Conservation (phyloP, 2,888 invertebrate genomes). For the Rapana venosa region DNA sequence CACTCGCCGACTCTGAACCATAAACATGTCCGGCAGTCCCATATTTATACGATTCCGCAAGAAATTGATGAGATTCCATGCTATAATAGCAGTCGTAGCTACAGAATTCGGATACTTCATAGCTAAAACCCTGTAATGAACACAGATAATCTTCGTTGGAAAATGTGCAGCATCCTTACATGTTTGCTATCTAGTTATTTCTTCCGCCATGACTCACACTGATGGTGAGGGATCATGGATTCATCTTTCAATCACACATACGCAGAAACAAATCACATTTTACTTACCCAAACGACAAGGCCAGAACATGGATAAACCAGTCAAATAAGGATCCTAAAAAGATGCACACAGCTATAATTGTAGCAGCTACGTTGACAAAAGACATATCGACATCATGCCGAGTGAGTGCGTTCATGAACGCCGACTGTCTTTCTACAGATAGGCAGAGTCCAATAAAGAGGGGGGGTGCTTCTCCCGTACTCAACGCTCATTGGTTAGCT, state of each 20-base stretch:
- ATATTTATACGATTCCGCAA: not conserved
- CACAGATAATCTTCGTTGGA: not conserved
- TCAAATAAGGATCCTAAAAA: constrained; percentile 65
- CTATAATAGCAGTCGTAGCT: not conserved
- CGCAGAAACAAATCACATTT: not conserved
- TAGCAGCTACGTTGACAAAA: constrained; percentile 62
- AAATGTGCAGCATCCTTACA: not conserved
- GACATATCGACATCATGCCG: constrained; percentile 69
- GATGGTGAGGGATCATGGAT: not conserved
- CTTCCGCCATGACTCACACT: constrained; percentile 27
- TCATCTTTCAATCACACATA: not conserved
- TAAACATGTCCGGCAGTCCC: not conserved
- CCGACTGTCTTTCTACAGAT: constrained; percentile 22
- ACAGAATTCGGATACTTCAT: not conserved
- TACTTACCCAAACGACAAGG: constrained; percentile 69
- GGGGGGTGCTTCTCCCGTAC: not conserved
- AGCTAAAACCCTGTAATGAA: not conserved
- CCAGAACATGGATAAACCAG: constrained; percentile 67
- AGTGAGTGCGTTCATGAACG: not conserved
- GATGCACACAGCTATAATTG: constrained; percentile 55
- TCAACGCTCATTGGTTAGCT: not conserved
- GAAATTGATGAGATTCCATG: not conserved
- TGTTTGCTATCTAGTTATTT: not conserved
- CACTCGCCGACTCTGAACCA: not conserved
- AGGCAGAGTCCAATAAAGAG: too few species aligned